Percentiles rank a stretch among this genome's conserved stretches.
Evolutionary conservation across 2,113 vertebrate species (phyloP).

Genomic region (Xiphorhynchus elegans): DNA sequence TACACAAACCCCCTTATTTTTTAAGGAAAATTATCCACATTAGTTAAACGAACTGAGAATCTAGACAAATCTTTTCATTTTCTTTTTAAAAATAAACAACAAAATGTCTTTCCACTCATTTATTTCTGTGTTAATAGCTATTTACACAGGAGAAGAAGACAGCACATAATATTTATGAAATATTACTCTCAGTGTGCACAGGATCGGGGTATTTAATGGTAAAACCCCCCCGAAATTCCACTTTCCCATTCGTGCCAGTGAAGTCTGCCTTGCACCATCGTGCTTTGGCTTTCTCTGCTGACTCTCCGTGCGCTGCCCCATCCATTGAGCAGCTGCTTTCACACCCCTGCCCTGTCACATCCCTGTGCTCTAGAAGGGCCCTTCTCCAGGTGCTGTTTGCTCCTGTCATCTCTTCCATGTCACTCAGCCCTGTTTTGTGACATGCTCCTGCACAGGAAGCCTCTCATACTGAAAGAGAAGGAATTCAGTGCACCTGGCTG

Average conservation of each 20-base stretch:
- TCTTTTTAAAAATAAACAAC: not conserved
- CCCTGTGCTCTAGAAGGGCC: not conserved
- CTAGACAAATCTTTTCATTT: not conserved
- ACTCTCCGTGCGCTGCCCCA: rapidly evolving
- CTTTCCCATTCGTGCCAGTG: rapidly evolving
- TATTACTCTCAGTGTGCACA: not conserved
- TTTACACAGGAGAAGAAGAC: not conserved
- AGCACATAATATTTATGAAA: not conserved
- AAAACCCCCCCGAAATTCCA: not conserved
- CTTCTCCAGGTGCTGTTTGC: not conserved
- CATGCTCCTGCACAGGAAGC: rapidly evolving
- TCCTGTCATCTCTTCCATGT: not conserved
- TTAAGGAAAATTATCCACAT: not conserved
- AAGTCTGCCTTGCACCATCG: not conserved
- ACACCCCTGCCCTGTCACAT: not conserved
- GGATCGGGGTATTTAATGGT: not conserved
- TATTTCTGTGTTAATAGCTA: not conserved
- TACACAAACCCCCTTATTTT: not conserved
- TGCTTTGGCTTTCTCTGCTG: not conserved
- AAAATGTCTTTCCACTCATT: not conserved
- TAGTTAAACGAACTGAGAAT: not conserved
- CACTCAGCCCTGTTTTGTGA: not conserved
- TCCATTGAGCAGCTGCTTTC: not conserved
- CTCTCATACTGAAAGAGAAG: not conserved
- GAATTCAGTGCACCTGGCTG: not conserved